Conservation (phyloP, 2,113 vertebrate genomes). For the Probosciger aterrimus region DNA sequence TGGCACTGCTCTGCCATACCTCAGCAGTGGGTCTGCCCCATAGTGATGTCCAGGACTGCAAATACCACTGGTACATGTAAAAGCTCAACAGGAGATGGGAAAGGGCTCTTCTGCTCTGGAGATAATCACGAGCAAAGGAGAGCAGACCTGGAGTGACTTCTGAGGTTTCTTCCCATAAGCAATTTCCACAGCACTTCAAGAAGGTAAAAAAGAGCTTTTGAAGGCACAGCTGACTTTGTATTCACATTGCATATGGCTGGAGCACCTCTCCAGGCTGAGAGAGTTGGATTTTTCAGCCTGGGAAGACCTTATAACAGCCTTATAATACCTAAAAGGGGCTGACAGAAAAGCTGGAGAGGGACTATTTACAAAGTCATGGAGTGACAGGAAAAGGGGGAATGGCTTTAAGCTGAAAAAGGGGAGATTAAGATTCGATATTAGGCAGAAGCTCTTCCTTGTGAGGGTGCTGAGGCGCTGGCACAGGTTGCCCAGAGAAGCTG, state of each 20-base stretch:
- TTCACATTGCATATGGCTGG: neutral
- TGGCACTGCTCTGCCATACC: neutral
- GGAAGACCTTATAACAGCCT: neutral
- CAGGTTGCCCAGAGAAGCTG: neutral
- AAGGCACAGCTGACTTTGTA: neutral
- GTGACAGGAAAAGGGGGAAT: neutral
- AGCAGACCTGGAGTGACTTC: neutral
- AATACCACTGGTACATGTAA: neutral
- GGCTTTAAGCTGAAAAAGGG: neutral
- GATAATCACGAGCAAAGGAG: neutral
- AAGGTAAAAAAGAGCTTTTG: neutral
- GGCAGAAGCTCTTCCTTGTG: neutral
- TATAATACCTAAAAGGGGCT: neutral
- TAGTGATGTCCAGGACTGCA: fast-evolving
- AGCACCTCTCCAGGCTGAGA: neutral
- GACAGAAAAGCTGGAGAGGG: neutral
- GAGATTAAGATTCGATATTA: neutral
- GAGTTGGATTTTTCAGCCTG: neutral
- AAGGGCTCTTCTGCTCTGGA: neutral
- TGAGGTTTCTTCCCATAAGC: neutral
- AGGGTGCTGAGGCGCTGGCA: neutral
- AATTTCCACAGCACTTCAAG: neutral
- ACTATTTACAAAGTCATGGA: neutral
- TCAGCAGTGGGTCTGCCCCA: neutral
- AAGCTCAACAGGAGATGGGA: neutral